Percentiles rank a stretch among this genome's conserved stretches.
Conservation (phyloP, 2,888 invertebrate species). For the Caradrina clavipalpis region DNA sequence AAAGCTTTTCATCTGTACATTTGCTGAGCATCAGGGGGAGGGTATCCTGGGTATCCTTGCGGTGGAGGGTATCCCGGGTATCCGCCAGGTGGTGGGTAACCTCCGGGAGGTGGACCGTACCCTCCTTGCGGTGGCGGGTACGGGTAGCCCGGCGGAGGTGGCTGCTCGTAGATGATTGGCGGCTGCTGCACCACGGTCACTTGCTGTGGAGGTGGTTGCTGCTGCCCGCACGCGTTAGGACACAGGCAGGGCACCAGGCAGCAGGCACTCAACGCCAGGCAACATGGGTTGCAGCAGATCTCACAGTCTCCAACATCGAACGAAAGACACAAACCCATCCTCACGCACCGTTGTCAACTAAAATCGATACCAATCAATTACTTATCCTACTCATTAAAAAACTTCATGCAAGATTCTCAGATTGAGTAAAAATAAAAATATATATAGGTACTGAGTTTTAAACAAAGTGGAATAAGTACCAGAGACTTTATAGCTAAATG, state of each 20-base stretch:
- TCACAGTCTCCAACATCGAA: conserved; percentile 86
- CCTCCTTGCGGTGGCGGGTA: conserved; percentile 74
- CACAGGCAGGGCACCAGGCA: conserved; percentile 86
- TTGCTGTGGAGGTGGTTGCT: conserved; percentile 79
- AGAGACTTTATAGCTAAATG: conserved; percentile 52
- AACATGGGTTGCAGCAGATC: conserved; percentile 85
- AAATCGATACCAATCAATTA: conserved; percentile 66
- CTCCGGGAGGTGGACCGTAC: conserved; percentile 65
- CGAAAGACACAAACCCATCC: conserved; percentile 86
- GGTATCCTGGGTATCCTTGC: conserved; percentile 68
- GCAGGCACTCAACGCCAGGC: conserved; percentile 84
- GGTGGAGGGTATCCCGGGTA: conserved; percentile 70
- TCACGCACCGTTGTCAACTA: conserved; percentile 74
- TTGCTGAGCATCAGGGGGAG: conserved; percentile 61
- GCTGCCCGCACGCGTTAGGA: conserved; percentile 86
- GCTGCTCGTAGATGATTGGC: conserved; percentile 77
- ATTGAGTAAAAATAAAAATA: background rate
- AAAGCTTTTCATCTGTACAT: conserved; percentile 76
- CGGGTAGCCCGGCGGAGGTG: conserved; percentile 74
- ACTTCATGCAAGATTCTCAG: conserved; percentile 11
- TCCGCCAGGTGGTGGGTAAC: conserved; percentile 65
- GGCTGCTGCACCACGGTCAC: conserved; percentile 83
- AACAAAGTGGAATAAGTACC: conserved; percentile 51
- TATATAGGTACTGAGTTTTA: conserved; percentile 51
- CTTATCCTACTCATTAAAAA: conserved; percentile 22